Conservation (phyloP, 2,113 vertebrate genomes). For the Acanthisitta chloris region DNA sequence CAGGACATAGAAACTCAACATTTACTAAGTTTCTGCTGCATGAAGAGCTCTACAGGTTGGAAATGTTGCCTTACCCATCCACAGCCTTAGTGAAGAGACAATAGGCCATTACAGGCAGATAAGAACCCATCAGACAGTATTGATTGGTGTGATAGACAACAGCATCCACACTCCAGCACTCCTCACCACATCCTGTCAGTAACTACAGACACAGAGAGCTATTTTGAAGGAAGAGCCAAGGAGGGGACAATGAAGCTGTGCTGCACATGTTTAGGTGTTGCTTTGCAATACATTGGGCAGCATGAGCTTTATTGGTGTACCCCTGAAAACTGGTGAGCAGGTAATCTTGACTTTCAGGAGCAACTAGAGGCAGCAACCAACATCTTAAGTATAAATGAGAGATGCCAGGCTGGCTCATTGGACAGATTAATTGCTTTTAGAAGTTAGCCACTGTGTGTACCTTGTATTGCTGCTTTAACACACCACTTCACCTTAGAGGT, state of each 20-base stretch:
- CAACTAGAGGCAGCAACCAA: rapidly evolving
- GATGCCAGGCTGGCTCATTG: not conserved
- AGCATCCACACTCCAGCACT: rapidly evolving
- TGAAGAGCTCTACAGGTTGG: not conserved
- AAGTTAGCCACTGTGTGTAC: not conserved
- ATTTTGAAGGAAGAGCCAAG: not conserved
- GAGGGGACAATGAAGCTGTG: not conserved
- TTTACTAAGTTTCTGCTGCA: not conserved
- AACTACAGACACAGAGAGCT: not conserved
- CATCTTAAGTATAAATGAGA: not conserved
- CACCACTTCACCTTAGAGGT: not conserved
- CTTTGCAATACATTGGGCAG: not conserved
- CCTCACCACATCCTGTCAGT: not conserved
- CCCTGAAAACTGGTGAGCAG: not conserved
- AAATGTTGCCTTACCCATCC: not conserved
- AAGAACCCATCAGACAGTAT: not conserved
- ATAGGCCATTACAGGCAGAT: not conserved
- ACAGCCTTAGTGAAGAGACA: not conserved
- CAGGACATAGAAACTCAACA: not conserved
- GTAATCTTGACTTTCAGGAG: not conserved
- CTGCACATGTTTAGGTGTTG: not conserved
- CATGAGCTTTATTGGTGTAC: not conserved
- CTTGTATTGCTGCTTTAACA: not conserved
- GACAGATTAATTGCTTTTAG: not conserved
- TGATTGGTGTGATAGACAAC: rapidly evolving